Evolutionary conservation across 2,113 vertebrate species (phyloP).

Genomic region (Thunnus thynnus): DNA sequence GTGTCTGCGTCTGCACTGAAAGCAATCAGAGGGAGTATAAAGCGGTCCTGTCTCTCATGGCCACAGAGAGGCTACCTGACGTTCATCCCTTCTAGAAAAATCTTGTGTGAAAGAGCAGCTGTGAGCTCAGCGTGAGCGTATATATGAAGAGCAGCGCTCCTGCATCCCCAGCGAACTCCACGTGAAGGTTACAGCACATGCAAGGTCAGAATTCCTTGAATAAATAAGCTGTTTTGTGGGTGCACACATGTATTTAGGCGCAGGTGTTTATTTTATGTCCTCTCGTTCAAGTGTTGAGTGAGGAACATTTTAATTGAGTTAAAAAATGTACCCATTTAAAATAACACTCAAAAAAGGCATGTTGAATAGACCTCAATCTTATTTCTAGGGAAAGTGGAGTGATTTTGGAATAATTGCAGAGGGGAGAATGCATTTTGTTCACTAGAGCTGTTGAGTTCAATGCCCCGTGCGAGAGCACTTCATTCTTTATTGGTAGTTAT

Average conservation of each 20-base stretch:
- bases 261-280: neutral
- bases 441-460: conserved; percentile 19
- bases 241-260: neutral
- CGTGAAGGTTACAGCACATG: conserved; percentile 24
- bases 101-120: conserved; percentile 37
- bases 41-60: conserved; percentile 50
- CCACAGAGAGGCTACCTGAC: conserved; percentile 55
- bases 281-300: neutral
- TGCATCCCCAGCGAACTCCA: neutral
- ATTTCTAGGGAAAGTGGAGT: neutral
- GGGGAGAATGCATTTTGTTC: conserved; percentile 2
- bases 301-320: neutral
- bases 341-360: neutral
- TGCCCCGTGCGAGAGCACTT: conserved; percentile 31
- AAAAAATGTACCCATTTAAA: neutral
- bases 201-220: conserved; percentile 6
- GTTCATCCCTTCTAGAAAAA: conserved; percentile 27
- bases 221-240: neutral
- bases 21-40: conserved; percentile 61
- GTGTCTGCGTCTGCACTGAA: conserved; percentile 43
- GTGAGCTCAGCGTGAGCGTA: neutral
- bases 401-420: conserved; percentile 14
- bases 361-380: neutral
- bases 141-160: neutral
- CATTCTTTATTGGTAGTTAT: conserved; percentile 24